Evolutionary conservation across 92 coral and sea anemone genomes (phyloP).

Genomic region (Paramuricea clavata): DNA sequence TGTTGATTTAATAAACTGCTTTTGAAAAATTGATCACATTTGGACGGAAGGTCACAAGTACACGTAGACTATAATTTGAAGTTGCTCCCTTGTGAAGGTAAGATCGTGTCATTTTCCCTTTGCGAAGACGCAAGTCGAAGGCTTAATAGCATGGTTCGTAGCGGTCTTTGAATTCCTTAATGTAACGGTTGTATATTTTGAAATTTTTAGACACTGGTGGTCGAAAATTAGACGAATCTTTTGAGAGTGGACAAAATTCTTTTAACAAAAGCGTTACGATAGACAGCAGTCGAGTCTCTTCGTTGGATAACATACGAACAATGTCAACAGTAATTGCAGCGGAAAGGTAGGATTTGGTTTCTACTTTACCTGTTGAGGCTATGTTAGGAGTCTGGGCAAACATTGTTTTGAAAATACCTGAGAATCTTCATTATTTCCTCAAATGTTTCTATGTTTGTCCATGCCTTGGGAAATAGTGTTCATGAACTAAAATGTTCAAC

Average conservation of each 20-base stretch:
- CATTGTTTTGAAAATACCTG: too few relatives aligned
- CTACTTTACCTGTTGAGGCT: neutral
- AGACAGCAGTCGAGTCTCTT: slow-evolving; percentile 32
- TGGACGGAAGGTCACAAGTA: neutral
- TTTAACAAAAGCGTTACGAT: slow-evolving; percentile 5
- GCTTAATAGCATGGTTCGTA: too few relatives aligned
- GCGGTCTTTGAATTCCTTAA: neutral
- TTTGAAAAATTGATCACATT: neutral
- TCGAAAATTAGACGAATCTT: slow-evolving; percentile 26
- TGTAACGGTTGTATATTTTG: neutral
- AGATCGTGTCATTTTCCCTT: too few relatives aligned
- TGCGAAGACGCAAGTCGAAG: too few relatives aligned
- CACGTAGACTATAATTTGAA: neutral
- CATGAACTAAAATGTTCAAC: too few relatives aligned
- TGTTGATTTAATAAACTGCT: neutral
- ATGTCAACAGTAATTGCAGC: slow-evolving; percentile 53
- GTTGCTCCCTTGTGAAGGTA: too few relatives aligned
- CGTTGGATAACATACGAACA: slow-evolving; percentile 42
- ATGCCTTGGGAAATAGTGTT: too few relatives aligned
- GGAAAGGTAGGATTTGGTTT: slow-evolving; percentile 17
- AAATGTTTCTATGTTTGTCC: too few relatives aligned
- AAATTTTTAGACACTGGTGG: neutral
- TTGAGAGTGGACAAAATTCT: slow-evolving; percentile 11
- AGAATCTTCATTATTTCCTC: too few relatives aligned
- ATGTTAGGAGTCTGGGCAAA: neutral